Conservation (phyloP, 2,888 invertebrate genomes). For the Erynnis tages region DNA sequence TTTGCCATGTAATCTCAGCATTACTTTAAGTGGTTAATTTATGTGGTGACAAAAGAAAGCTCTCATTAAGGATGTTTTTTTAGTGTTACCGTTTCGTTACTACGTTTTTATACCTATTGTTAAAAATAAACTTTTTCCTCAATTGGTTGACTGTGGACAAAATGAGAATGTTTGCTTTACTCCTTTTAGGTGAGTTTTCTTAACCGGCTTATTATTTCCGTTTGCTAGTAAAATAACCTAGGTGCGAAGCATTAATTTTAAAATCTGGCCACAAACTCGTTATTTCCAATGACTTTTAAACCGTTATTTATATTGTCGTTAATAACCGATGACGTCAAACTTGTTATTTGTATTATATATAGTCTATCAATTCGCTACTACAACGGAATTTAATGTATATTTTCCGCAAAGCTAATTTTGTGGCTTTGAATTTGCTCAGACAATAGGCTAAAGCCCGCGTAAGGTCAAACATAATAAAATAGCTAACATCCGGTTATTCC, state of each 20-base stretch:
- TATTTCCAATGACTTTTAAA: no score
- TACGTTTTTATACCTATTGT: neutral
- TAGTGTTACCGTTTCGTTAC: neutral
- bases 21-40: neutral
- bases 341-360: conserved; percentile 3
- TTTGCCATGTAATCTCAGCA: neutral
- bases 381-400: conserved; percentile 3
- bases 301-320: no score
- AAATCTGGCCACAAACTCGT: no score
- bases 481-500: neutral
- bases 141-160: conserved; percentile 42
- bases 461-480: neutral
- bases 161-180: conserved; percentile 57
- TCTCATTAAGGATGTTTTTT: neutral
- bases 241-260: no score
- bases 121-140: conserved; percentile 51
- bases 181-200: conserved; percentile 66
- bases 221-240: neutral
- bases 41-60: neutral
- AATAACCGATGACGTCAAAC: conserved; percentile 11
- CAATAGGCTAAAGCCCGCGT: neutral
- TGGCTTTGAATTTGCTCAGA: neutral
- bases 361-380: no score
- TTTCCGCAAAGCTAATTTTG: conserved; percentile 15
- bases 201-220: neutral